Evolutionary conservation across 2,888 invertebrate genomes (phyloP), one percentile per base, ranked within the genome.

Genomic region (Drepanosiphum platanoidis): DNA sequence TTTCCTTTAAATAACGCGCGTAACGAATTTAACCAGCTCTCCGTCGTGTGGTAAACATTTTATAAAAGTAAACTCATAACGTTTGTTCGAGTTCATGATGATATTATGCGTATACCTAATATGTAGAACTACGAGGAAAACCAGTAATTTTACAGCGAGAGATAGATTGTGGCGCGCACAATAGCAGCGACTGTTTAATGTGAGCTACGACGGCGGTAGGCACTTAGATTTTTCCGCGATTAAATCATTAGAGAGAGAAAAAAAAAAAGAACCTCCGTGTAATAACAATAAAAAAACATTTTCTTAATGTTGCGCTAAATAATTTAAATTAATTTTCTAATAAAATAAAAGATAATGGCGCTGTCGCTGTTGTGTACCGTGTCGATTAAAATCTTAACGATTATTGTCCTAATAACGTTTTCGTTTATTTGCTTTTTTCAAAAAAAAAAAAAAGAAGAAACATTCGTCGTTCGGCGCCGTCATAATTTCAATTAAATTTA

Each of bases 291-390:
- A 68, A 66, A n/a, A 79, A 34, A 15, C 15, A n/a, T 79, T 68
- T 79, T n/a, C 42, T 32, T 1, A 11, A 18, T 9, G 30, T 78
- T 78, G 64, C 11, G 46, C 32, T 3, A 27, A 52, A 79, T 46
- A 46, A 79, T 34, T 79, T 34, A 34, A 46, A 68, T 79, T 34
- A n/a, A 79, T 68, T 79, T 79, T 34, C n/a, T 46, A 27, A 79
- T 68, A 42, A 64, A 61, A 78, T 39, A 79, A 79, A 79, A 52
- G 8, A n/a, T 68, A 32, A 66, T 79, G n/a, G 18, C 30, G n/a
- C 22, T 78, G 64, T 39, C n/a, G n/a, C 27, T 15, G 18, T n/a
- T n/a, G n/a, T n/a, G n/a, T 46, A 27, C n/a, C 30, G n/a, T 15
- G 34, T 46, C 34, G 68, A 79, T 79, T 46, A 68, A 46, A 64